phyloP scores from a whole-genome alignment of 2,888 invertebrate species.

The Unio pictorum region DNA sequence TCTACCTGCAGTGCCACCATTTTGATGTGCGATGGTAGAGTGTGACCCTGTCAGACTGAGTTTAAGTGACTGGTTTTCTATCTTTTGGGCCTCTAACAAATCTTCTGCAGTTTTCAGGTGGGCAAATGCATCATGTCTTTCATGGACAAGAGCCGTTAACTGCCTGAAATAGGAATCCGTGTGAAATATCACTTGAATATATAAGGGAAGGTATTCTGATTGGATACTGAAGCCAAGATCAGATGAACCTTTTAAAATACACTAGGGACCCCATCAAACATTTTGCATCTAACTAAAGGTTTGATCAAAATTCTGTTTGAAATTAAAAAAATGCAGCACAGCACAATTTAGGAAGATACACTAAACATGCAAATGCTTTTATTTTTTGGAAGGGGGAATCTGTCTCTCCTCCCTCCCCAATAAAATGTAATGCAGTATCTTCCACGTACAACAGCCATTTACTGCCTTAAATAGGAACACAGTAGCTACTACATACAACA shows the following conservation, averaged over 20 bases:
- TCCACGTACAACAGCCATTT: constrained; percentile 38
- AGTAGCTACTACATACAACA: constrained; percentile 25
- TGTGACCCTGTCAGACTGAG: constrained; percentile 27
- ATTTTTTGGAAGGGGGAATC: no score
- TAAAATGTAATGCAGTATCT: no score
- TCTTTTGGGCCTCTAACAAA: constrained; percentile 53
- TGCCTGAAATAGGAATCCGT: constrained; percentile 39
- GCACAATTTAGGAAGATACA: background rate
- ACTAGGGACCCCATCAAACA: no score
- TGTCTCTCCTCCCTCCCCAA: no score
- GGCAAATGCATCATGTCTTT: constrained; percentile 59
- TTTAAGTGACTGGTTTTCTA: constrained; percentile 59
- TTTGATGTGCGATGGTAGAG: background rate
- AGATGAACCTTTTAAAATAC: no score
- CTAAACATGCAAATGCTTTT: no score
- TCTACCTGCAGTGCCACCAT: constrained; percentile 26
- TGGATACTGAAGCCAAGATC: no score
- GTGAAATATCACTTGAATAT: no score
- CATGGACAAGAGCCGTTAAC: constrained; percentile 50
- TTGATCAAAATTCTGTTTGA: background rate
- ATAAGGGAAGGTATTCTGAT: no score
- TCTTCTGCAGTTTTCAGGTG: constrained; percentile 60
- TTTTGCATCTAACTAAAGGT: background rate
- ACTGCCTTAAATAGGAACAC: constrained; percentile 36
- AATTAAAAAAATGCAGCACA: background rate